These are phyloP conservation scores for Heterochromis multidens DNA, from an alignment of 2,113 vertebrate genomes.

Conservation along the genomic window DNA sequence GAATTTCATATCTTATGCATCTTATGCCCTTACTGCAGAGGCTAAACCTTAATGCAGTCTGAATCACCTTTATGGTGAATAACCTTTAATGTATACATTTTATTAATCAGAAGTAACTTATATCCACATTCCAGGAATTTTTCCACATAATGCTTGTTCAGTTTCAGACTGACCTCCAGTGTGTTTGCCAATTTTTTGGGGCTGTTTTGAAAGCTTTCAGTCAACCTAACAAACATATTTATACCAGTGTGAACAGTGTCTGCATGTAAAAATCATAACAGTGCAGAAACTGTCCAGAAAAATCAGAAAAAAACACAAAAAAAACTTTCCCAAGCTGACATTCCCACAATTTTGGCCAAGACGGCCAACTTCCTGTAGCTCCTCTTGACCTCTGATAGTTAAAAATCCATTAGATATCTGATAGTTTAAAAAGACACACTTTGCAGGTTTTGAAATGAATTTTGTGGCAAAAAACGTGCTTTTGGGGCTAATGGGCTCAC, in stretches of 20 bases:
- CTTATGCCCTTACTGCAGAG: background rate
- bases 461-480: too few species aligned
- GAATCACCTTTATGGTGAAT: background rate
- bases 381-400: too few species aligned
- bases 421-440: too few species aligned
- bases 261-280: too few species aligned
- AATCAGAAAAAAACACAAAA: too few species aligned
- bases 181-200: background rate
- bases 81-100: background rate
- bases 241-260: background rate
- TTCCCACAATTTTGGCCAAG: too few species aligned
- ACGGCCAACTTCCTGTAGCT: too few species aligned
- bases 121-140: background rate
- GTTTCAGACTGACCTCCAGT: background rate
- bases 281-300: too few species aligned
- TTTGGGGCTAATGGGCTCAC: too few species aligned
- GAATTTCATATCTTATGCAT: background rate
- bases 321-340: too few species aligned
- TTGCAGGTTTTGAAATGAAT: too few species aligned
- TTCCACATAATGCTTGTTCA: background rate
- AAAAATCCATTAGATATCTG: too few species aligned
- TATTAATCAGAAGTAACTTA: background rate
- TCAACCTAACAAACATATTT: background rate
- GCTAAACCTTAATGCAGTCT: background rate
- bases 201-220: background rate